phyloP scores from a whole-genome alignment of 2,113 vertebrate genomes.

The Australoheros scitulus region DNA sequence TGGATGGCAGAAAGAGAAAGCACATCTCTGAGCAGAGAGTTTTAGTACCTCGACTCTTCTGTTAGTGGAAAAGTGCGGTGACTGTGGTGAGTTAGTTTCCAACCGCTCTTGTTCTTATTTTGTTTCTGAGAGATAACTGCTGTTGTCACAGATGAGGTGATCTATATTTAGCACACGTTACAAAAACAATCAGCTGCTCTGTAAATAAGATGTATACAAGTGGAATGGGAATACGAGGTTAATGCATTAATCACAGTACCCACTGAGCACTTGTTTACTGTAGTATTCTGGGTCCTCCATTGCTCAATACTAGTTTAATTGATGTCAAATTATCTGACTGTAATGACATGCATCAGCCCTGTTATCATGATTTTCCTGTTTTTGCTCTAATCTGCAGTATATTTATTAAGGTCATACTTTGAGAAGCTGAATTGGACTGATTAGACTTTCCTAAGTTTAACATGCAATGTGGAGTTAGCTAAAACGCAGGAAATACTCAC shows the following conservation, averaged over 20 bases:
- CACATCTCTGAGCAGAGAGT: background rate
- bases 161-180: constrained; percentile 64
- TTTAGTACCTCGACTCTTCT: background rate
- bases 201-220: background rate
- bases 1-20: background rate
- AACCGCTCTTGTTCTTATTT: constrained; percentile 63
- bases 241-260: background rate
- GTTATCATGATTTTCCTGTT: background rate
- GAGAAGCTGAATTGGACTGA: background rate
- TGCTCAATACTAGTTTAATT: background rate
- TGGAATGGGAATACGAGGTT: background rate
- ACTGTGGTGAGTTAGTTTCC: constrained; percentile 66
- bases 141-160: constrained; percentile 11
- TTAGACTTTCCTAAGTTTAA: no score
- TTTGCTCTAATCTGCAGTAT: background rate
- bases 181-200: constrained; percentile 19
- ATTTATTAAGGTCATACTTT: background rate
- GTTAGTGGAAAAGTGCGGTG: constrained; percentile 50
- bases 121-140: background rate
- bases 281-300: background rate
- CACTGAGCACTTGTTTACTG: background rate
- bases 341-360: background rate
- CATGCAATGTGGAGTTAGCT: background rate
- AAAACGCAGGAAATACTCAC: background rate
- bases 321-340: background rate